Evolutionary conservation across 2,888 invertebrate species (phyloP).

Genomic region (Megaustenia siamemsis): DNA sequence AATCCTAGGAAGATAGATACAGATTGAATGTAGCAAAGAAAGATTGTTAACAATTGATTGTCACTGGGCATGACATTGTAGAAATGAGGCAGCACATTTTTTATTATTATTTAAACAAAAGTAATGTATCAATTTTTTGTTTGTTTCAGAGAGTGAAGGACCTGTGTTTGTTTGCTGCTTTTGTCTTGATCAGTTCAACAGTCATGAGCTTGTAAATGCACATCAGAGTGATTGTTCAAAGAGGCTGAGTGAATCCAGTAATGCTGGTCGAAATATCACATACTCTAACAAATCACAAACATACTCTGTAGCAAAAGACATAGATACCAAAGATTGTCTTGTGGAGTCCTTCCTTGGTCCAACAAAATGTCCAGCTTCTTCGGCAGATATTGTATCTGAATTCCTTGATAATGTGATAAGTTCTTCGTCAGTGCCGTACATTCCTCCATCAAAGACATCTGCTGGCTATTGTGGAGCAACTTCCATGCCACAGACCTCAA

Average conservation of each 20-base stretch:
- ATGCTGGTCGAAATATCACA: neutral
- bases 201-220: conserved; percentile 40
- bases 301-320: neutral
- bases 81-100: no score
- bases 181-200: conserved; percentile 50
- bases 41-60: no score
- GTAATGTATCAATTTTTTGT: neutral
- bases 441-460: neutral
- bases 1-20: no score
- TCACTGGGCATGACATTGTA: no score
- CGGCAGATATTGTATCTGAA: neutral
- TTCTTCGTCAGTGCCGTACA: neutral
- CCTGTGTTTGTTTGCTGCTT: conserved; percentile 54
- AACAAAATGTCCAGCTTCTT: neutral
- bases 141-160: conserved; percentile 49
- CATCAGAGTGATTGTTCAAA: conserved; percentile 46
- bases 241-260: neutral
- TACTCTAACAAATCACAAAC: neutral
- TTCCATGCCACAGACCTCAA: neutral
- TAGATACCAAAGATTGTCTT: neutral
- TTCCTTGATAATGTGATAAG: neutral
- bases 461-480: neutral
- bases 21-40: no score
- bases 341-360: neutral
- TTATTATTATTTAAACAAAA: neutral